Percentiles rank a stretch among this genome's conserved stretches.
These are phyloP conservation scores for Nymphalis urticae DNA, from an alignment of 2,888 invertebrate genomes.

Conservation along the genomic window DNA sequence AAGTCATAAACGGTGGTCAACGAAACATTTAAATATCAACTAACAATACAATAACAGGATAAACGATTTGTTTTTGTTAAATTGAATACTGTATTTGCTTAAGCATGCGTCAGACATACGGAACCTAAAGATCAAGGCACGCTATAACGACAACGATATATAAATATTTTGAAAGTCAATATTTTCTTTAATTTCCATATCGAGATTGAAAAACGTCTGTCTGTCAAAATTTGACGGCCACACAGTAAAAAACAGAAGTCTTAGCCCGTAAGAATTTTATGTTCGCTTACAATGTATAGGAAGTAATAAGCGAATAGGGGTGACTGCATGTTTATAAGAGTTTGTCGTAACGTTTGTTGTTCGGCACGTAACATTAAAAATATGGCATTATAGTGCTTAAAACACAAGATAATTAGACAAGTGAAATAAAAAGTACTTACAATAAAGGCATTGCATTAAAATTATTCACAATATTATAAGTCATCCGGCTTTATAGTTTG, in stretches of 20 bases:
- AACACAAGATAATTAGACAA: no score
- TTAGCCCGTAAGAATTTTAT: slow-evolving; percentile 5
- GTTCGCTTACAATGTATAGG: slow-evolving; percentile 5
- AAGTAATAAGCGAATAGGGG: neutral
- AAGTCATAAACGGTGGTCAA: neutral
- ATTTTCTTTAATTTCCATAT: slow-evolving; percentile 40
- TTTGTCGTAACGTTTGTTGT: no score
- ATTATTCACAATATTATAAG: neutral
- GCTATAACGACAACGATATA: slow-evolving; percentile 18
- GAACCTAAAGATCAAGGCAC: slow-evolving; percentile 27
- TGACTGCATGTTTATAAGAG: neutral
- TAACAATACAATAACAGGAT: slow-evolving; percentile 15
- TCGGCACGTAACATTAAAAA: no score
- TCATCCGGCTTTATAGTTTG: no score
- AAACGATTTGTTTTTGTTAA: slow-evolving; percentile 24
- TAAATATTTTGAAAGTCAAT: slow-evolving; percentile 39
- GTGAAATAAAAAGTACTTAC: neutral
- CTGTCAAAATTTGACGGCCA: slow-evolving; percentile 36
- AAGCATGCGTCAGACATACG: slow-evolving; percentile 47
- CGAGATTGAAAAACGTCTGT: slow-evolving; percentile 25
- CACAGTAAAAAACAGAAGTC: slow-evolving; percentile 30
- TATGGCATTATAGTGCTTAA: no score
- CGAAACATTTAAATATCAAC: slow-evolving; percentile 11
- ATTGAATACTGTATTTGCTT: slow-evolving; percentile 41
- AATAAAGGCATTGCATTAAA: neutral